A percentile compares a stretch with the other conserved stretches of the same genome.
phyloP scores from a whole-genome alignment of 2,797 vertebrate species.

The Hemibagrus guttatus region DNA sequence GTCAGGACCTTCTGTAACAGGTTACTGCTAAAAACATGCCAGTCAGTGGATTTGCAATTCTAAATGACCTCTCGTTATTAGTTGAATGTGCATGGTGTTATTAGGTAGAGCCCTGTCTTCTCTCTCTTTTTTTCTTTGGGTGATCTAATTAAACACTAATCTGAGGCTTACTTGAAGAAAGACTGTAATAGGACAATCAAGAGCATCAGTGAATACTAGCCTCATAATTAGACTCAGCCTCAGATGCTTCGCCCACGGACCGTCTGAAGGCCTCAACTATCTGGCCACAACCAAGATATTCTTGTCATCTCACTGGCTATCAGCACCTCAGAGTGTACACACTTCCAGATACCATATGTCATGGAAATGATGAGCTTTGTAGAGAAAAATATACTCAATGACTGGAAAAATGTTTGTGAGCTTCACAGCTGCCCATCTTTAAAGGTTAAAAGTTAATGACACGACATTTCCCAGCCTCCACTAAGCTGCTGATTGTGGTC shows the following conservation, averaged over 20 bases:
- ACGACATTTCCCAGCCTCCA: background rate
- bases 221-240: background rate
- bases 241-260: constrained; percentile 25
- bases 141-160: background rate
- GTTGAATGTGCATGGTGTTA: background rate
- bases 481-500: background rate
- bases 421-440: no score
- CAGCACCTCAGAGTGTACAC: background rate
- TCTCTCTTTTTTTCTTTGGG: background rate
- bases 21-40: background rate
- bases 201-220: background rate
- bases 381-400: background rate
- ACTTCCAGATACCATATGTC: constrained; percentile 1
- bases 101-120: background rate
- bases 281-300: constrained; percentile 3
- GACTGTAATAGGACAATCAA: constrained; percentile 1
- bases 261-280: constrained; percentile 12
- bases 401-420: background rate
- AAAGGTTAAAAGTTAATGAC: background rate
- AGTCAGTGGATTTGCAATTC: background rate
- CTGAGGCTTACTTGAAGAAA: background rate
- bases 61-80: background rate
- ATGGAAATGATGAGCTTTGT: background rate
- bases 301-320: constrained; percentile 17
- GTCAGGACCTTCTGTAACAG: background rate